These are phyloP conservation scores for Seriola dumerili DNA, from an alignment of 2,113 vertebrate species.

Conservation along the genomic window DNA sequence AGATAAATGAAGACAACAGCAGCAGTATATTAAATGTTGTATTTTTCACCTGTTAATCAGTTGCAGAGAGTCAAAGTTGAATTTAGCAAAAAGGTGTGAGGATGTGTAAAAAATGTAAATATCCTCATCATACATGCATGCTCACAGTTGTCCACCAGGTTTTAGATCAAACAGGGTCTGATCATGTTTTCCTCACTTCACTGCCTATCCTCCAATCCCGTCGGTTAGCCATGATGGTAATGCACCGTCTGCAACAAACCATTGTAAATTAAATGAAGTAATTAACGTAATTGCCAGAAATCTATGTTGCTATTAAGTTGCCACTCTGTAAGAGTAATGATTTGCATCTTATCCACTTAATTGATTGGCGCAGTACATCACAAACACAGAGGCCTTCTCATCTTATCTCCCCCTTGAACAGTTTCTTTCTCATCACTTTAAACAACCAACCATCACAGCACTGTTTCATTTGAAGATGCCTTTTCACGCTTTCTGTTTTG, in stretches of 20 bases:
- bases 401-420: slow-evolving; percentile 21
- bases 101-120: not conserved
- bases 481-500: not conserved
- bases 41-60: not conserved
- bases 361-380: slow-evolving; percentile 56
- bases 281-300: slow-evolving; percentile 78
- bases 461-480: slow-evolving; percentile 14
- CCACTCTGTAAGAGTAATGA: slow-evolving; percentile 67
- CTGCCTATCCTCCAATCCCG: slow-evolving; percentile 25
- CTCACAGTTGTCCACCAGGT: not conserved
- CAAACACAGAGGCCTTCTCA: slow-evolving; percentile 31
- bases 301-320: slow-evolving; percentile 75
- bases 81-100: not conserved
- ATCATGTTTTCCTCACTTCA: slow-evolving; percentile 20
- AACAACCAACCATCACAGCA: slow-evolving; percentile 23
- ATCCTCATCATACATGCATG: not conserved
- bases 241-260: slow-evolving; percentile 57
- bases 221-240: slow-evolving; percentile 31
- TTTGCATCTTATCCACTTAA: slow-evolving; percentile 68
- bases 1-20: not conserved
- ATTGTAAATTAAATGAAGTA: slow-evolving; percentile 73
- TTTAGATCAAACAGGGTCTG: not conserved
- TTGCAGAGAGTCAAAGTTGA: not conserved
- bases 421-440: slow-evolving; percentile 35
- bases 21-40: not conserved